Evolutionary conservation across 2,888 invertebrate species (phyloP), one percentile per base, ranked within the genome.

Genomic region (Phaedon cochleariae): DNA sequence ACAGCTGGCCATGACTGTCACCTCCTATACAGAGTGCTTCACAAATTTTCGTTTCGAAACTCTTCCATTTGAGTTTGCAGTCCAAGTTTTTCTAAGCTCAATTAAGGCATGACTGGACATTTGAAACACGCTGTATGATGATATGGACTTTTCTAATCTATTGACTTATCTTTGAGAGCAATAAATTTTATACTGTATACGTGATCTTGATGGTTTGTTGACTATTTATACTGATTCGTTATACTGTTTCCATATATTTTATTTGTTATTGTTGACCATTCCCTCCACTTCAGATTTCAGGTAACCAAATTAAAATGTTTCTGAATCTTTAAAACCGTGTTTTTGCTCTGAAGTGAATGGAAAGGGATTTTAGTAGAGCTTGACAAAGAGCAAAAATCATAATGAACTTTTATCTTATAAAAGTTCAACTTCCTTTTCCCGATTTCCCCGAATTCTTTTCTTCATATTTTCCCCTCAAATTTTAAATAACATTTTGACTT

Each of bases 131-230:
- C 41, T 41, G 15, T n/a, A 41, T 41, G 15, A 15, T 41, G 15
- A 41, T 41, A 26, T 5, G 26, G 15, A 15, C 41, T 15, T 41
- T 41, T 41, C 15, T 41, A 41, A 41, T 41, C 41, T 41, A 41
- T 41, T n/a, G 41, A 41, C 41, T 41, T 41, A 41, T 64, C 62
- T 58, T 64, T 49, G 41, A 64, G 64, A 67, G 69, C 69, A 69
- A 69, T 69, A 69, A 69, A 67, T 69, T 69, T 69, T 69, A 64
- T 69, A 69, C 66, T 67, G 59, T 58, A 64, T 49, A 45, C 10
- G 37, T 57, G 41, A 41, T 41, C 41, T 41, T 41, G 41, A 41
- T 41, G n/a, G 41, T 41, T 41, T 41, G 41, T 41, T 41, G 41
- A 41, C 41, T 41, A 41, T n/a, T 41, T 41, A 41, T 41, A 41